Evolutionary conservation across 1,140 invertebrate species (phyloP).

Genomic region (Nautilus pompilius): DNA sequence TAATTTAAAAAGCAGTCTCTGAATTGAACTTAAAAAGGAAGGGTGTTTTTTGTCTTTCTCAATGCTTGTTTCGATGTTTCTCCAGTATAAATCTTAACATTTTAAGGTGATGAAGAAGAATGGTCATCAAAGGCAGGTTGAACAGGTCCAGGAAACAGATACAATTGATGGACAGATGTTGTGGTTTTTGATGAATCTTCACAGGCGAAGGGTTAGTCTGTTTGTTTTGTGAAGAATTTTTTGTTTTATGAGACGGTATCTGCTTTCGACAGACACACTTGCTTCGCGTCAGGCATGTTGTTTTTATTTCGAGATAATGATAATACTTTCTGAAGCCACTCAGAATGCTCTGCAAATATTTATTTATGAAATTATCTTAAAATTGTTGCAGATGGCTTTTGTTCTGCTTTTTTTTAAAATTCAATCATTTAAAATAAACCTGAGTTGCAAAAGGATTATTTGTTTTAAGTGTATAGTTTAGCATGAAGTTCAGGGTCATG

Average conservation of each 20-base stretch:
- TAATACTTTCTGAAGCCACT: not conserved
- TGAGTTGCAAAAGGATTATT: too few relatives aligned
- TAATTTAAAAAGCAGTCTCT: not conserved
- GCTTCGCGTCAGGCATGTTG: not conserved
- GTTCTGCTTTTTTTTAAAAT: too few relatives aligned
- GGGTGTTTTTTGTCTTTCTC: not conserved
- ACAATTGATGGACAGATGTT: conserved; percentile 61
- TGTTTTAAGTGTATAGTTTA: too few relatives aligned
- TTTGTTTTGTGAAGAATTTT: conserved; percentile 17
- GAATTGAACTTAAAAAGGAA: not conserved
- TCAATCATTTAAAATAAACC: too few relatives aligned
- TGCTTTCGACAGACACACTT: not conserved
- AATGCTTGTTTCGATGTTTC: not conserved
- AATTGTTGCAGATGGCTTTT: too few relatives aligned
- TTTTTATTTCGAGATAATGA: not conserved
- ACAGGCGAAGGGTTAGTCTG: conserved; percentile 47
- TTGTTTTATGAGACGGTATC: conserved; percentile 21
- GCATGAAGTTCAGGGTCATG: too few relatives aligned
- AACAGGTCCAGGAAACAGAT: conserved; percentile 52
- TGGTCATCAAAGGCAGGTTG: conserved; percentile 56
- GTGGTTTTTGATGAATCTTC: conserved; percentile 62
- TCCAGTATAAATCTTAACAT: not conserved
- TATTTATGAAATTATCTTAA: conserved; percentile 2
- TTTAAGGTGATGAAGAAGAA: conserved; percentile 56
- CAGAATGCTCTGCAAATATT: conserved; percentile 3